Evolutionary conservation across 2,888 invertebrate genomes (phyloP).

Genomic region (Epinotia brunnichana): DNA sequence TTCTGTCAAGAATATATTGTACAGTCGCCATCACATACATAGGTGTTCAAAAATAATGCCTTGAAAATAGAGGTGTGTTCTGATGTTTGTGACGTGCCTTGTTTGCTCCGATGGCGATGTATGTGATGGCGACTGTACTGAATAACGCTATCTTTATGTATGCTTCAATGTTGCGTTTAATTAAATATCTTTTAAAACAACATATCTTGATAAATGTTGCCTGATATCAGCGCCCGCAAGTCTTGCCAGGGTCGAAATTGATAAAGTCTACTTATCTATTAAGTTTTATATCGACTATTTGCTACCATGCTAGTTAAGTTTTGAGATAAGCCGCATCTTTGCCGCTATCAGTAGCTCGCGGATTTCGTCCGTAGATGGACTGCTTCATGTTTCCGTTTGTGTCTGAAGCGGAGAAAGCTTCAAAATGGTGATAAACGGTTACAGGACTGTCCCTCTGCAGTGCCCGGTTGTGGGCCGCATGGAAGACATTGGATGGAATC

Average conservation of each 20-base stretch:
- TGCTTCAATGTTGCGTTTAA: constrained; percentile 2
- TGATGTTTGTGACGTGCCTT: too few species aligned
- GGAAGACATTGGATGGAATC: constrained; percentile 66
- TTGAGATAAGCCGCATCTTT: constrained; percentile 77
- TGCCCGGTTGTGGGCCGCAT: constrained; percentile 63
- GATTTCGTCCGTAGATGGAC: constrained; percentile 79
- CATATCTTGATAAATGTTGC: constrained; percentile 42
- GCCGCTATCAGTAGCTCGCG: constrained; percentile 76
- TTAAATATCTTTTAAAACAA: constrained; percentile 14
- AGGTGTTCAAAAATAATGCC: too few species aligned
- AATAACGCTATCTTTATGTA: background rate
- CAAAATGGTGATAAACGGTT: constrained; percentile 67
- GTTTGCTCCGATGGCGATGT: too few species aligned
- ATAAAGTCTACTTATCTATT: constrained; percentile 63
- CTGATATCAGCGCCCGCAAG: constrained; percentile 44
- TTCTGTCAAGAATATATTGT: background rate
- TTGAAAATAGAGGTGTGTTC: too few species aligned
- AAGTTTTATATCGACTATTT: constrained; percentile 74
- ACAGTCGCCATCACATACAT: too few species aligned
- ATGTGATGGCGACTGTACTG: too few species aligned
- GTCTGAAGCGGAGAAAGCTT: constrained; percentile 47
- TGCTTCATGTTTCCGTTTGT: constrained; percentile 52
- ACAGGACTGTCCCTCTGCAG: constrained; percentile 56
- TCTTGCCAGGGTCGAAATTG: constrained; percentile 56
- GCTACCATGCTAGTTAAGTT: constrained; percentile 73